A percentile compares a stretch with the other conserved stretches of the same genome.
These are phyloP conservation scores for Tarsius wallacei DNA, from an alignment of 2,797 vertebrate species.

Conservation along the genomic window DNA sequence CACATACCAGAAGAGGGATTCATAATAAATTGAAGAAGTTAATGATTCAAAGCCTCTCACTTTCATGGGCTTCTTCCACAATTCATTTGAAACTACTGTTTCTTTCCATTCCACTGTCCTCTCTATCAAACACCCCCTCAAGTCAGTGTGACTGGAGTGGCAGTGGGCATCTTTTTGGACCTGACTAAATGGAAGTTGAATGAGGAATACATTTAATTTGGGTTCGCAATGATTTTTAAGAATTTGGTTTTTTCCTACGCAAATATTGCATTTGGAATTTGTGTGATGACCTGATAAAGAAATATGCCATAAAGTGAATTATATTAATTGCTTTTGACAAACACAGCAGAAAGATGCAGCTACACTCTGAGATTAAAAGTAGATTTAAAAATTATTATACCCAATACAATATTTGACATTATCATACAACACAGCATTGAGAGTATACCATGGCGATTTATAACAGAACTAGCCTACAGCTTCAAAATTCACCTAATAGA, in stretches of 20 bases:
- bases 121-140: neutral
- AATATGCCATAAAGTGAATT: neutral
- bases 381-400: neutral
- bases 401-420: neutral
- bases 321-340: neutral
- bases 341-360: neutral
- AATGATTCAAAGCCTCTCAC: neutral
- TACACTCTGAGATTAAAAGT: neutral
- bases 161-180: neutral
- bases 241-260: too few species aligned
- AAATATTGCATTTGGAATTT: neutral
- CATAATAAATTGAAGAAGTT: neutral
- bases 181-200: neutral
- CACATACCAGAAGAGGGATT: neutral
- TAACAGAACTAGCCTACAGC: neutral
- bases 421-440: neutral
- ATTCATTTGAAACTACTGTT: neutral
- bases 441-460: neutral
- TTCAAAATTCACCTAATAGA: neutral
- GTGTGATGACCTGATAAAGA: neutral
- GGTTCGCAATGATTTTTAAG: neutral
- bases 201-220: neutral
- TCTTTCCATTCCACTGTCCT: neutral
- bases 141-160: neutral
- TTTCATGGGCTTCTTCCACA: neutral